These are phyloP conservation scores for Proctacanthus coquilletti DNA, from an alignment of 1,140 invertebrate genomes.

Conservation along the genomic window DNA sequence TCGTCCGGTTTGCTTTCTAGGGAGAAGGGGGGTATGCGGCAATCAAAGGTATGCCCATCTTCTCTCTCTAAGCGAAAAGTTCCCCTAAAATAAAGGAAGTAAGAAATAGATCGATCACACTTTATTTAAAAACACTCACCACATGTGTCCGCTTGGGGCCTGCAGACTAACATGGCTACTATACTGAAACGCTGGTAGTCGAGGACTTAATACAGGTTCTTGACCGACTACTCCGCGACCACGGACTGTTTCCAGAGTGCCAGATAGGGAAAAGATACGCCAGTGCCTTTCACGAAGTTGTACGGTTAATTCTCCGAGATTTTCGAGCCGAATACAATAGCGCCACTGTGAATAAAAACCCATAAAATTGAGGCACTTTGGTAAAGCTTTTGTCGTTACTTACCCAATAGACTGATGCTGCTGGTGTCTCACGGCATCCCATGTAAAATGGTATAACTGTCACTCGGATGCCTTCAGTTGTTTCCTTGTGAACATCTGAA, in stretches of 20 bases:
- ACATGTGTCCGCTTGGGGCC: constrained; percentile 97
- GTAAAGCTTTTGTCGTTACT: constrained; percentile 14
- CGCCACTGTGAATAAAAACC: constrained; percentile 60
- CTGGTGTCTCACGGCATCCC: constrained; percentile 67
- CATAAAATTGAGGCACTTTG: too few species aligned
- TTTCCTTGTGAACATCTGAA: constrained; percentile 95
- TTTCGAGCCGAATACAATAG: constrained; percentile 92
- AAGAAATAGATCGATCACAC: not conserved
- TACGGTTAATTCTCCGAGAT: constrained; percentile 74
- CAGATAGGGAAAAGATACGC: constrained; percentile 90
- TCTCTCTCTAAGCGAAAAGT: constrained; percentile 92
- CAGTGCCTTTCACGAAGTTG: constrained; percentile 90
- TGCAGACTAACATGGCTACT: constrained; percentile 92
- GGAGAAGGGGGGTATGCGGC: constrained; percentile 90
- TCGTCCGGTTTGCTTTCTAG: constrained; percentile 84
- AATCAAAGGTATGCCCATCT: constrained; percentile 91
- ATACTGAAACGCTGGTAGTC: constrained; percentile 90
- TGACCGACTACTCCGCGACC: constrained; percentile 89
- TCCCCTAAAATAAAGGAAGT: constrained; percentile 46
- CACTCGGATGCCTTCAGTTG: constrained; percentile 85
- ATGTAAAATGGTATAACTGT: constrained; percentile 94
- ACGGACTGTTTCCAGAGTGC: constrained; percentile 85
- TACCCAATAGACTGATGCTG: constrained; percentile 85
- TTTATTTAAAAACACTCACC: constrained; percentile 46
- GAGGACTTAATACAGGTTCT: constrained; percentile 78